Base-by-base conservation (phyloP, 2,888 invertebrate species). In the Acronicta alni region DNA sequence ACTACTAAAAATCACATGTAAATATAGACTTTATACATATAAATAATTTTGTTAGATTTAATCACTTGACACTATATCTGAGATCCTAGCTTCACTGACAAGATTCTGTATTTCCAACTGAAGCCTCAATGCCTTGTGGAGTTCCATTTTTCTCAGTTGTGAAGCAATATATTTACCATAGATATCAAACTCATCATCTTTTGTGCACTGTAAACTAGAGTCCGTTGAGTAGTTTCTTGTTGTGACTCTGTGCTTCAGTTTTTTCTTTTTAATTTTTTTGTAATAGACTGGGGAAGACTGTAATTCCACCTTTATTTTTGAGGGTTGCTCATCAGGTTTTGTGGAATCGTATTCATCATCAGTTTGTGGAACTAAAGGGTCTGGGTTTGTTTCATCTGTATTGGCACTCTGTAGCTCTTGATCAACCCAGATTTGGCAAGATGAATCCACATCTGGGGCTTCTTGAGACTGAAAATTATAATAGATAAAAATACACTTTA, bases 171-270 rank as follows among this genome's bases (percentile, higher is more conserved):
- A 89, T 72, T 89, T 89, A 3, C 90, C 90, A 77, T 89, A 91
- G 23, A 89, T 85, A 75, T 89, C 90, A 85, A 89, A 91, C 66
- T 90, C 90, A 78, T 91, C 91, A 26, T 90, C 89, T 26, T 70
- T 81, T 0, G 35, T 57, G 61, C 52, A 62, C 30, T 79, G 83
- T 14, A 59, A 56, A 46, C 67, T 66, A 14, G 79, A 77, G 55
- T 72, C 72, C 4, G 71, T 75, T 10, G 70, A 76, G 69, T 80
- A 82, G 15, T 76, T 79, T 42, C 78, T 77, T 17, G 75, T 38
- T 26, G 75, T 54, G 14, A 63, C 74, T 58, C 79, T 79, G 15
- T 78, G 81, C 65, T 87, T 88, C 0, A 77, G 58, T 79, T 86
- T 89, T 75, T 87, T 89, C 81, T 84, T 89, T 77, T 88, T 88